Conservation (phyloP, 2,888 invertebrate genomes). For the Eupsilia transversa region DNA sequence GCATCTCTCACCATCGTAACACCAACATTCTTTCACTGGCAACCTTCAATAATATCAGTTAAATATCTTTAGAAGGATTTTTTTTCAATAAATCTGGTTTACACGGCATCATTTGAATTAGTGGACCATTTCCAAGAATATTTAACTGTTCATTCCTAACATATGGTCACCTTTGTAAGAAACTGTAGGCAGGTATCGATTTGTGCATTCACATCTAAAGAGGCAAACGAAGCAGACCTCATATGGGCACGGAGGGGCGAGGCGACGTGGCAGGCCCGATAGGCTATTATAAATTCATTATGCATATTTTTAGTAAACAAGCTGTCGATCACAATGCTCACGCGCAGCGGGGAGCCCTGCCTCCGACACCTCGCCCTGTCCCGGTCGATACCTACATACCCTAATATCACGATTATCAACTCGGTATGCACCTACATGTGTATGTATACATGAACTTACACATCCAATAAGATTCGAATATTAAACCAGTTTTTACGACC, state of each 20-base stretch:
- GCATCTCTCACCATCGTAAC: constrained; percentile 78
- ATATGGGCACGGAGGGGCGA: constrained; percentile 74
- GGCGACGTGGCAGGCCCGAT: constrained; percentile 79
- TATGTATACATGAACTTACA: constrained; percentile 53
- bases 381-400: constrained; percentile 77
- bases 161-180: constrained; percentile 20
- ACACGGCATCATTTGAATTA: constrained; percentile 3
- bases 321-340: constrained; percentile 90
- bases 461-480: constrained; percentile 70
- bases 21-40: constrained; percentile 75
- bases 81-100: constrained; percentile 27
- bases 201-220: constrained; percentile 65
- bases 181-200: constrained; percentile 36
- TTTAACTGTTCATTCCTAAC: constrained; percentile 16
- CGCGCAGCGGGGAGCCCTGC: constrained; percentile 86
- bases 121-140: constrained; percentile 2
- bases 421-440: constrained; percentile 68
- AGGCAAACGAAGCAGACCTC: constrained; percentile 69
- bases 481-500: constrained; percentile 81
- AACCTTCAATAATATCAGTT: constrained; percentile 47
- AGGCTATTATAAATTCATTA: constrained; percentile 90
- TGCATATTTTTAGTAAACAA: constrained; percentile 91
- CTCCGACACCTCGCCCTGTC: constrained; percentile 84
- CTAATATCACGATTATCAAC: constrained; percentile 80
- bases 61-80: constrained; percentile 22